These are phyloP conservation scores for Spodoptera frugiperda DNA, from an alignment of 1,140 invertebrate genomes.

Conservation along the genomic window DNA sequence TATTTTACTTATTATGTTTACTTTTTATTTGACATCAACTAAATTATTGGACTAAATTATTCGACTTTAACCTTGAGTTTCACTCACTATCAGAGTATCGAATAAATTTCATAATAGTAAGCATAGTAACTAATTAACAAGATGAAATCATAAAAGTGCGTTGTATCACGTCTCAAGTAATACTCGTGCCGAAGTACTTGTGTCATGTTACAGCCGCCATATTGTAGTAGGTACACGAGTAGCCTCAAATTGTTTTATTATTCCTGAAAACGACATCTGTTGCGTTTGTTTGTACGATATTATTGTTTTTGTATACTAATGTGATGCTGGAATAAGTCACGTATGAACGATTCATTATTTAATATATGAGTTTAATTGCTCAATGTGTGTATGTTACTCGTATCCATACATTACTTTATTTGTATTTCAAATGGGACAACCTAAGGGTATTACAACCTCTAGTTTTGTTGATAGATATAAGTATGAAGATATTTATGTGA, in stretches of 20 bases:
- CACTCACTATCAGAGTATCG: too few species aligned
- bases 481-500: too few species aligned
- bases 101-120: too few species aligned
- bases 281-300: constrained; percentile 3
- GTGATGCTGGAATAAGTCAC: background rate
- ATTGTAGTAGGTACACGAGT: background rate
- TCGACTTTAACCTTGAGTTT: too few species aligned
- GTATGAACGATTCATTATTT: background rate
- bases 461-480: too few species aligned
- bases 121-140: too few species aligned
- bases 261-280: constrained; percentile 14
- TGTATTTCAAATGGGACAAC: too few species aligned
- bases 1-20: too few species aligned
- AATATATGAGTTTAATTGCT: background rate
- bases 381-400: background rate
- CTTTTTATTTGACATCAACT: too few species aligned
- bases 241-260: constrained; percentile 14
- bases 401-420: background rate
- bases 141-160: background rate
- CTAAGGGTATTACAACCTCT: too few species aligned
- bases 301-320: constrained; percentile 9
- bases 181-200: too few species aligned
- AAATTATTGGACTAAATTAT: too few species aligned
- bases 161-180: constrained; percentile 5
- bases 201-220: background rate